These are phyloP conservation scores for Chitala chitala DNA, from an alignment of 2,113 vertebrate species.

Conservation along the genomic window DNA sequence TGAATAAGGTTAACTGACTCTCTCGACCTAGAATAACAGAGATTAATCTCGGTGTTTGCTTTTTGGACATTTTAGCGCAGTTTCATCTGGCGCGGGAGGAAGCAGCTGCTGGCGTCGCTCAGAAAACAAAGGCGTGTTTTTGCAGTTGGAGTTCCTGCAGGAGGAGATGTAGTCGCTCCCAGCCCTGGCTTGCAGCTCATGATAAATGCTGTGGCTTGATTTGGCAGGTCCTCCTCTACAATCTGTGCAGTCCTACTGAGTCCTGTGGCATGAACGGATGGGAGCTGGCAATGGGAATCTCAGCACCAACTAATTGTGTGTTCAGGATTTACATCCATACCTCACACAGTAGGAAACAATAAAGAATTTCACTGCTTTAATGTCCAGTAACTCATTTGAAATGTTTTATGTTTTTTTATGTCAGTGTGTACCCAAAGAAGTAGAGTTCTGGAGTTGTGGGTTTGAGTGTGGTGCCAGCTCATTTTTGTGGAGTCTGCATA, in stretches of 20 bases:
- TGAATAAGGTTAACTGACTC: slow-evolving; percentile 30
- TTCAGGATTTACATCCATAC: not conserved
- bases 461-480: not conserved
- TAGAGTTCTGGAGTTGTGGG: not conserved
- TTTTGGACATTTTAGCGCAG: slow-evolving; percentile 21
- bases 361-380: slow-evolving; percentile 6
- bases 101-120: slow-evolving; percentile 37
- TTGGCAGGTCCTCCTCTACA: slow-evolving; percentile 31
- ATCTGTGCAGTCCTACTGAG: not conserved
- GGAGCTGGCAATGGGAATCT: not conserved
- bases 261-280: not conserved
- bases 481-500: slow-evolving; percentile 15
- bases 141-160: slow-evolving; percentile 23
- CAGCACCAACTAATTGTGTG: not conserved
- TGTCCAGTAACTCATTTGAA: slow-evolving; percentile 2
- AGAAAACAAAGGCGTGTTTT: slow-evolving; percentile 50
- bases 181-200: slow-evolving; percentile 5
- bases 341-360: slow-evolving; percentile 12
- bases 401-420: slow-evolving; percentile 5
- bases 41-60: slow-evolving; percentile 33
- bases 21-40: slow-evolving; percentile 38
- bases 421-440: not conserved
- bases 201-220: slow-evolving; percentile 33
- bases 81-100: slow-evolving; percentile 32
- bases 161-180: slow-evolving; percentile 19